Evolutionary conservation across 2,113 vertebrate species (phyloP).

Genomic region (Himantopus leucocephalus): DNA sequence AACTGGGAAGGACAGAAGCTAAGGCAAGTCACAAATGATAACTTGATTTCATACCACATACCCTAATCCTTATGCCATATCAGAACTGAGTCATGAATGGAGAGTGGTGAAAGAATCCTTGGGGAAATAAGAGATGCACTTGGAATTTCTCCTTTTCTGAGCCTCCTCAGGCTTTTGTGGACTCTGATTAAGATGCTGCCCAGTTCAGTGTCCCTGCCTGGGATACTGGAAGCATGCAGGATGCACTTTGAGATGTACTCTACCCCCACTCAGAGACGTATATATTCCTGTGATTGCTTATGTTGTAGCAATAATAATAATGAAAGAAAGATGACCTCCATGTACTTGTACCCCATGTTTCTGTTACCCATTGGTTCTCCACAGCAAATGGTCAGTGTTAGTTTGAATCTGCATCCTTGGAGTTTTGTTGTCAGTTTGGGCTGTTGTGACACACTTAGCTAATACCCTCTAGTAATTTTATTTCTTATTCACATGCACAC

Average conservation of each 20-base stretch:
- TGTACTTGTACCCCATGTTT: neutral
- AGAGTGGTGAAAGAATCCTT: neutral
- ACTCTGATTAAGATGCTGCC: neutral
- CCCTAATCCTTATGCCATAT: neutral
- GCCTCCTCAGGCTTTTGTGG: neutral
- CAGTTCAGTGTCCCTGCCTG: neutral
- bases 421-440: neutral
- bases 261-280: fast-evolving
- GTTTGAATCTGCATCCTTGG: neutral
- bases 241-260: neutral
- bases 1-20: neutral
- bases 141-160: neutral
- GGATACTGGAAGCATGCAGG: neutral
- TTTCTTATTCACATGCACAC: slow-evolving; percentile 53
- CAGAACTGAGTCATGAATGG: neutral
- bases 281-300: neutral
- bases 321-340: neutral
- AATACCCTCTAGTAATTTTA: slow-evolving; percentile 54
- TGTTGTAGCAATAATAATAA: neutral
- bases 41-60: neutral
- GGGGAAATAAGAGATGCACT: neutral
- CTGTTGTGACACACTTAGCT: slow-evolving; percentile 32
- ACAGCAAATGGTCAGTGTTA: neutral
- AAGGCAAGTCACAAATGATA: neutral
- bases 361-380: neutral